These are phyloP conservation scores for Chrysolina haemoptera DNA, from an alignment of 2,888 invertebrate species.

Conservation along the genomic window DNA sequence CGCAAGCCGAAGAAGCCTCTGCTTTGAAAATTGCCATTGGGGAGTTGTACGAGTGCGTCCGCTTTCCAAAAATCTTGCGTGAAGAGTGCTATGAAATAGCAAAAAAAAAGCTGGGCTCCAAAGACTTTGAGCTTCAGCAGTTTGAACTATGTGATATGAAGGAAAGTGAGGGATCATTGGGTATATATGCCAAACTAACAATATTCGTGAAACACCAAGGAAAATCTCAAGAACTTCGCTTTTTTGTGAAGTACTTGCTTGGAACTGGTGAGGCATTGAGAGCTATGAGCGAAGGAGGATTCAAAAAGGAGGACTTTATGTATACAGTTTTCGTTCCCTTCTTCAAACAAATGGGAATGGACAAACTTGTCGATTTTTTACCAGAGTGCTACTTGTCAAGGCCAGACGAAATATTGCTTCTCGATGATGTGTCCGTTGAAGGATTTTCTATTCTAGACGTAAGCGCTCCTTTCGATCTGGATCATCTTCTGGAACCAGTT, in stretches of 20 bases:
- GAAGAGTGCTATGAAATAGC: slow-evolving; percentile 7
- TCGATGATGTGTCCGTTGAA: not conserved
- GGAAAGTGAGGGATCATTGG: not conserved
- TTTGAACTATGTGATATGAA: not conserved
- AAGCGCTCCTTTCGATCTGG: not conserved
- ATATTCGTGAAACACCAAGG: not conserved
- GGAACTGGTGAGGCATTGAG: not conserved
- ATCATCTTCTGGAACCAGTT: not conserved
- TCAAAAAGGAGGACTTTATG: slow-evolving; percentile 1
- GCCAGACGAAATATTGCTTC: not conserved
- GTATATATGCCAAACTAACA: not conserved
- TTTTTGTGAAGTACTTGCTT: slow-evolving; percentile 2
- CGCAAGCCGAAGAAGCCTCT: not conserved
- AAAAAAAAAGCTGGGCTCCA: not conserved
- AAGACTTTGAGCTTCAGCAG: not conserved
- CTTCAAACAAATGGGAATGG: not conserved
- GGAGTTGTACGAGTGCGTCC: slow-evolving; percentile 3
- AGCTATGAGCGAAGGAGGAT: not conserved
- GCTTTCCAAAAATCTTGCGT: not conserved
- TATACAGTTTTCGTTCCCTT: not conserved
- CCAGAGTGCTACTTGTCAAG: not conserved
- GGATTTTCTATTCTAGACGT: slow-evolving; percentile 1
- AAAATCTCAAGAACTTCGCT: not conserved
- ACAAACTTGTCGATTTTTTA: not conserved
- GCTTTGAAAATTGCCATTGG: not conserved